Conservation (phyloP, 2,888 invertebrate species). For the Cephonodes hylas region DNA sequence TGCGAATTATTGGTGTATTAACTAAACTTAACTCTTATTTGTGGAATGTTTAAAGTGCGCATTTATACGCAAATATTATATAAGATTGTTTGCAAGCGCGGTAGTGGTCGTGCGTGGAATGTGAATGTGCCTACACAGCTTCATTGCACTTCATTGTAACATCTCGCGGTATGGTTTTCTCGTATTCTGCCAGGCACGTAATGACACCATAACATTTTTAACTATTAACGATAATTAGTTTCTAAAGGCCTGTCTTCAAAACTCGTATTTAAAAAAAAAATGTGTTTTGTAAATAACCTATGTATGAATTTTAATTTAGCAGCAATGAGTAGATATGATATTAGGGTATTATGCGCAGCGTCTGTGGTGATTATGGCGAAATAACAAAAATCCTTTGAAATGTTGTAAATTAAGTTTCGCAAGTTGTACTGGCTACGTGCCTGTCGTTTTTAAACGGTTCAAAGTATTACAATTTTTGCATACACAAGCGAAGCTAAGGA, state of each 20-base stretch:
- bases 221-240: no score
- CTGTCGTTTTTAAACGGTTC: constrained; percentile 10
- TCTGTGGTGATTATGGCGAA: not conserved
- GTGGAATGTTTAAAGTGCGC: constrained; percentile 60
- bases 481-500: not conserved
- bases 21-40: constrained; percentile 56
- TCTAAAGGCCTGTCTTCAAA: not conserved
- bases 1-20: constrained; percentile 39
- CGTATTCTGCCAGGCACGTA: constrained; percentile 16
- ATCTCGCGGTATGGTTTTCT: constrained; percentile 17
- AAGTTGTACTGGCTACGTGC: not conserved
- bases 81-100: constrained; percentile 54
- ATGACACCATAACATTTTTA: constrained; percentile 6
- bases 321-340: not conserved
- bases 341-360: not conserved
- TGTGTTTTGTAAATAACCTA: not conserved
- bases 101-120: constrained; percentile 47
- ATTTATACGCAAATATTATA: constrained; percentile 58
- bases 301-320: not conserved
- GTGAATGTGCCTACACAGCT: constrained; percentile 40
- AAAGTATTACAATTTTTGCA: constrained; percentile 3
- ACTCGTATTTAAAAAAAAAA: not conserved
- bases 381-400: not conserved
- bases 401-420: not conserved
- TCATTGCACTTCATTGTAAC: constrained; percentile 35